phyloP scores from a whole-genome alignment of 2,888 invertebrate genomes.

The Ichneumoninae sp. region DNA sequence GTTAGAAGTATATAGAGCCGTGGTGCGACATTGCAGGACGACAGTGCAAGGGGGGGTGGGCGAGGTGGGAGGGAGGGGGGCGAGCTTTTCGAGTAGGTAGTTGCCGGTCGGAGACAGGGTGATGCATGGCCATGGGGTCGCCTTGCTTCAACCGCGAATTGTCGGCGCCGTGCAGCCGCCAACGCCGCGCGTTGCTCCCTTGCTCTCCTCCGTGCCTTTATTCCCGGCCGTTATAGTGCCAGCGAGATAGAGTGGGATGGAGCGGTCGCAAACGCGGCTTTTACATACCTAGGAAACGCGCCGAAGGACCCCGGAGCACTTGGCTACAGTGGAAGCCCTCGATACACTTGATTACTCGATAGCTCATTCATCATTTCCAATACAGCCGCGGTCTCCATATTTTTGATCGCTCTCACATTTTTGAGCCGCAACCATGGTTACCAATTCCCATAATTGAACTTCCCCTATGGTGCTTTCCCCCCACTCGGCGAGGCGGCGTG shows the following conservation, averaged over 20 bases:
- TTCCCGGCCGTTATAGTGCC: slow-evolving; percentile 36
- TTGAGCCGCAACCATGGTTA: too few relatives aligned
- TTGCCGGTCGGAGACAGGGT: slow-evolving; percentile 78
- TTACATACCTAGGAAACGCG: slow-evolving; percentile 19
- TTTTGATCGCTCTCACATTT: too few relatives aligned
- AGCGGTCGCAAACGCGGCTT: slow-evolving; percentile 20
- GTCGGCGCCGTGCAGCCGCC: slow-evolving; percentile 78
- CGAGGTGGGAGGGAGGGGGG: slow-evolving; percentile 33
- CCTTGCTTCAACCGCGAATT: slow-evolving; percentile 78
- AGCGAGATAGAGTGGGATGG: slow-evolving; percentile 26
- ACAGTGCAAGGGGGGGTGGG: slow-evolving; percentile 59
- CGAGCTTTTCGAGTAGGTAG: slow-evolving; percentile 73
- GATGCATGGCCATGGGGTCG: slow-evolving; percentile 80
- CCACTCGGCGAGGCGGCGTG: too few relatives aligned
- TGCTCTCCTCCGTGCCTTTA: slow-evolving; percentile 37
- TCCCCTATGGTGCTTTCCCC: too few relatives aligned
- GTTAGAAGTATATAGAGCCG: slow-evolving; percentile 32
- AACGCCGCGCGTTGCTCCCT: slow-evolving; percentile 39
- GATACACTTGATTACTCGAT: not conserved
- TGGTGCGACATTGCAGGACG: slow-evolving; percentile 62
- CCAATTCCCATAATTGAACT: too few relatives aligned
- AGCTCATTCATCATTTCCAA: not conserved
- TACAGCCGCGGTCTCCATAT: too few relatives aligned
- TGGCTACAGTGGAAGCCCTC: not conserved
- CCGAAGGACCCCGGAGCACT: not conserved